Evolutionary conservation across 2,113 vertebrate genomes (phyloP).

Genomic region (Bombycilla garrulus): DNA sequence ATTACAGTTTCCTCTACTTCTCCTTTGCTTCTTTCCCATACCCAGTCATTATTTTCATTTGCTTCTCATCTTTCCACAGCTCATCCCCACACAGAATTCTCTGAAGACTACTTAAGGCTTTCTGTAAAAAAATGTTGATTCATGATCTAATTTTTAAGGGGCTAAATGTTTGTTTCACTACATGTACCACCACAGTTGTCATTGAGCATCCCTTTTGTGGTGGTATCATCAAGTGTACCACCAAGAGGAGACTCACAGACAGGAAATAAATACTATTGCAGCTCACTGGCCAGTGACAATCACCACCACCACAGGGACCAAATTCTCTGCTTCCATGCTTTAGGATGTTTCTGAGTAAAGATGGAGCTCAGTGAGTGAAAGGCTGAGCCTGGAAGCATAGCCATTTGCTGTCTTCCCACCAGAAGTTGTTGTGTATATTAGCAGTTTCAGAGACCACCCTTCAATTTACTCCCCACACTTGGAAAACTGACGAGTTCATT

Average conservation of each 20-base stretch:
- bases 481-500: neutral
- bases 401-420: rapidly evolving
- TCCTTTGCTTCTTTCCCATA: neutral
- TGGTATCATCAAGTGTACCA: rapidly evolving
- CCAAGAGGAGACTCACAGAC: rapidly evolving
- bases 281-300: neutral
- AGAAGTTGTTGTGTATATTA: neutral
- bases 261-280: neutral
- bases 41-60: neutral
- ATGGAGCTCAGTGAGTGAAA: neutral
- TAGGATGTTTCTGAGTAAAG: neutral
- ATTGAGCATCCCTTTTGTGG: neutral
- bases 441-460: neutral
- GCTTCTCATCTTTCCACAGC: neutral
- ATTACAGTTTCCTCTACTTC: neutral
- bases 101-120: neutral
- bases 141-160: neutral
- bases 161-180: neutral
- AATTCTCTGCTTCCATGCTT: neutral
- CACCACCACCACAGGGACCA: neutral
- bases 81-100: neutral
- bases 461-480: neutral
- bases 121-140: neutral
- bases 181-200: neutral
- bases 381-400: neutral